Evolutionary conservation across 2,797 vertebrate species (phyloP), one percentile per base, ranked within the genome.

Genomic region (Selene dorsalis): DNA sequence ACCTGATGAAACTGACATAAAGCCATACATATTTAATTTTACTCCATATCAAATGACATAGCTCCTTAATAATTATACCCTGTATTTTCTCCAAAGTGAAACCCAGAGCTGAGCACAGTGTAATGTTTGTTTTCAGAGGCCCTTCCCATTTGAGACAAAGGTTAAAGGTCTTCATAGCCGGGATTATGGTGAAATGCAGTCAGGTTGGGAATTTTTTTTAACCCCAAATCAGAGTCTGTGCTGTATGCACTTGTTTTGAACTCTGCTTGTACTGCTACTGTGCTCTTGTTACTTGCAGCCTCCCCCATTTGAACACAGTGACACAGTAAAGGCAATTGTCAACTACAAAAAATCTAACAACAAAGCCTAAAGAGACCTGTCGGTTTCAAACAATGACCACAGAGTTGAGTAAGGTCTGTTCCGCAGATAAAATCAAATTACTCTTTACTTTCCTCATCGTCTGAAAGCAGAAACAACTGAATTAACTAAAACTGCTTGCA

Each of bases 11-110:
- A 68, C 14, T 30, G 6, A 20, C 32, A 52, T 30, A 35, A 79
- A 72, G 17, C 69, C 61, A 47, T 50, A 58, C n/a, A 30, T 64
- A 41, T 12, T 24, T 56, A 48, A 50, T 73, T 62, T 69, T 0
- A 66, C 26, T 58, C 30, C 28, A 43, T 50, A 48, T 83, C 30
- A 61, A 60, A 78, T 78, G 28, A 20, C 58, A 50, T 24, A 48
- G 50, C 52, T 22, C 4, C 53, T 24, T 47, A 20, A 77, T 55
- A 38, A 58, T 69, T 59, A 70, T 70, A 45, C 30, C 10, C 18
- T 45, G n/a, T 59, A 35, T 59, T 13, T 61, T 48, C 24, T 75
- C 32, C 62, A 30, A 74, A 73, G 48, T 61, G 47, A 50, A 57
- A 17, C 38, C 16, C 5, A 47, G 41, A 26, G 14, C 55, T 32